Evolutionary conservation across 2,888 invertebrate species (phyloP), one percentile per base, ranked within the genome.

Genomic region (Oxystoma pomonae): DNA sequence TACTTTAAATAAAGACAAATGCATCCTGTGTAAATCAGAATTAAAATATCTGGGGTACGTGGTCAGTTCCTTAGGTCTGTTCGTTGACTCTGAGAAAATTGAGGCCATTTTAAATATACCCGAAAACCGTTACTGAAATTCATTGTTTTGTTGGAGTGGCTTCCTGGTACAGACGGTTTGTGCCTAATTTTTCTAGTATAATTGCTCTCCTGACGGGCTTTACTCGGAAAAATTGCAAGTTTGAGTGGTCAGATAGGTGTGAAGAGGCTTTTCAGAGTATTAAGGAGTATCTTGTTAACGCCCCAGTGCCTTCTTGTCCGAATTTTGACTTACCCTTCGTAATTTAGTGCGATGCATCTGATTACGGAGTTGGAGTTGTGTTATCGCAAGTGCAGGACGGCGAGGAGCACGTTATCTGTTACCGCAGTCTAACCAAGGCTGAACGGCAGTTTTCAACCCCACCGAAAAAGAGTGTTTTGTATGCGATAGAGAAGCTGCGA

Each of bases 31-130:
- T 16, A 51, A 59, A 9, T 49, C 67, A 1, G 60, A 69, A 56
- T 50, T 68, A 9, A 66, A 66, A 57, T 71, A 68, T 59, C 49
- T 71, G 16, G 68, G 70, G 1, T 71, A 70, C 35, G 61, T 70
- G 0, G 65, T 71, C 1, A 53, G 68, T 19, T 18, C 51, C 7
- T 2, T 59, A 12, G 70, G 71, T 1, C 53, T 68, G 0, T 52
- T 20, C 9, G 64, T 63, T 1, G 69, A 68, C 50, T 64, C 70
- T 1, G 68, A 67, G 1, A 70, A 69, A 52, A 67, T 70, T 0
- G 20, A 50, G 0, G 65, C 65, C 0, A 67, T 70, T 19, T 18
- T 66, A 1, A 18, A 65, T 1, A 21, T 69, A n/a, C 67, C 66
- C 0, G 16, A 20, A 3, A 18, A 67, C 35, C 5, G 65, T 69